phyloP scores from a whole-genome alignment of 2,113 vertebrate genomes.

The Lepus europaeus region DNA sequence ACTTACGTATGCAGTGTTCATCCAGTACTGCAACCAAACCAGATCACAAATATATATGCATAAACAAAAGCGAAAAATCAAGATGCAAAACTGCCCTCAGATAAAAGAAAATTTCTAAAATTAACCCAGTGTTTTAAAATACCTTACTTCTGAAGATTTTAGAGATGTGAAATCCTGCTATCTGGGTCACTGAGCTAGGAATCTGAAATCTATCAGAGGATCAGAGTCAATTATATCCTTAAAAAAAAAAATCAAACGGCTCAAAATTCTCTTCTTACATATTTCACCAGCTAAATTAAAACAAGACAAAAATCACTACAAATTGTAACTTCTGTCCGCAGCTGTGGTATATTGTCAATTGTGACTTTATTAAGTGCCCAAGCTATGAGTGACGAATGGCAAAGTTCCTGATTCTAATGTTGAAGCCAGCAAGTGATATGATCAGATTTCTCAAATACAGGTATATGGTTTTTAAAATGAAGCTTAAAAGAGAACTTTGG shows the following conservation, averaged over 20 bases:
- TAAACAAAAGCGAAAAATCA: not conserved
- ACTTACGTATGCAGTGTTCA: not conserved
- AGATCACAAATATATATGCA: not conserved
- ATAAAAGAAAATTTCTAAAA: conserved; percentile 21
- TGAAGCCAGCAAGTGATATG: not conserved
- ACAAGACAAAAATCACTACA: not conserved
- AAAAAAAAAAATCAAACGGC: not conserved
- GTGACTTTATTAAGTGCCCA: not conserved
- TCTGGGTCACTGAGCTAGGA: not conserved
- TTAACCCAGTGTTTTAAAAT: not conserved
- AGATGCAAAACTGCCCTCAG: not conserved
- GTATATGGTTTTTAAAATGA: not conserved
- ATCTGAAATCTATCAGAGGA: not conserved
- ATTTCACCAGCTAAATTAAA: not conserved
- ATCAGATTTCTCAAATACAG: not conserved
- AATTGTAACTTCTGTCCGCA: not conserved
- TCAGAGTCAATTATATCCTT: not conserved
- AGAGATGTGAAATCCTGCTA: not conserved
- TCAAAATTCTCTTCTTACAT: not conserved
- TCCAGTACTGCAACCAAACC: not conserved
- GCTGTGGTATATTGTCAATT: not conserved
- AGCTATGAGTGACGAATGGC: not conserved
- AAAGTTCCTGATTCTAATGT: not conserved
- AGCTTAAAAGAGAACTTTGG: not conserved
- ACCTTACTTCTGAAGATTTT: not conserved